Percentiles rank a stretch among this genome's conserved stretches.
Evolutionary conservation across 1,140 invertebrate genomes (phyloP).

Genomic region (Archivesica marissinica): DNA sequence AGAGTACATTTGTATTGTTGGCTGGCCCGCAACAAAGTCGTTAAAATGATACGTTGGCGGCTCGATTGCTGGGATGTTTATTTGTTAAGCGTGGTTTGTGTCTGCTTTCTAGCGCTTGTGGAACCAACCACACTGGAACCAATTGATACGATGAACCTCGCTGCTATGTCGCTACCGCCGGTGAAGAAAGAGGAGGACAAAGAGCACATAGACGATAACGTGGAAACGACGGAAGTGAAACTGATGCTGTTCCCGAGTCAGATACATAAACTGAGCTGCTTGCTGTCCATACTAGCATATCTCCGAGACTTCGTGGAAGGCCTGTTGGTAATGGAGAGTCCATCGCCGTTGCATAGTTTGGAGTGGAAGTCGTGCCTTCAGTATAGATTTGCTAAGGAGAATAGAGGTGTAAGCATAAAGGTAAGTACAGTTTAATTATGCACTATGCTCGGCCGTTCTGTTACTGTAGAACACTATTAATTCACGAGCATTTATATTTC

Average conservation of each 20-base stretch:
- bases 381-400: constrained; percentile 75
- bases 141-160: constrained; percentile 79
- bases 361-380: constrained; percentile 79
- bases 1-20: too few relatives aligned
- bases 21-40: too few relatives aligned
- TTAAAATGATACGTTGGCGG: too few relatives aligned
- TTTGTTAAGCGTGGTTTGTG: background rate
- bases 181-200: constrained; percentile 67
- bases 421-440: too few relatives aligned
- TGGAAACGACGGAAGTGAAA: constrained; percentile 68
- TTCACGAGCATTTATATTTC: too few relatives aligned
- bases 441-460: too few relatives aligned
- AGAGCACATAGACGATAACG: constrained; percentile 16
- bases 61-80: background rate
- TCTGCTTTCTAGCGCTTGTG: constrained; percentile 60
- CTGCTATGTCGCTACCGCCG: constrained; percentile 59
- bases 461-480: too few relatives aligned
- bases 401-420: constrained; percentile 71
- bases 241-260: constrained; percentile 81
- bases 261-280: constrained; percentile 79
- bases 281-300: constrained; percentile 78
- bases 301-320: constrained; percentile 78
- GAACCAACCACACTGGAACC: constrained; percentile 75
- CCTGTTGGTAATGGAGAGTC: constrained; percentile 65
- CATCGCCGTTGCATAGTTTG: constrained; percentile 67